These are phyloP conservation scores for Metaphire vulgaris DNA, from an alignment of 1,140 invertebrate genomes.

Conservation along the genomic window DNA sequence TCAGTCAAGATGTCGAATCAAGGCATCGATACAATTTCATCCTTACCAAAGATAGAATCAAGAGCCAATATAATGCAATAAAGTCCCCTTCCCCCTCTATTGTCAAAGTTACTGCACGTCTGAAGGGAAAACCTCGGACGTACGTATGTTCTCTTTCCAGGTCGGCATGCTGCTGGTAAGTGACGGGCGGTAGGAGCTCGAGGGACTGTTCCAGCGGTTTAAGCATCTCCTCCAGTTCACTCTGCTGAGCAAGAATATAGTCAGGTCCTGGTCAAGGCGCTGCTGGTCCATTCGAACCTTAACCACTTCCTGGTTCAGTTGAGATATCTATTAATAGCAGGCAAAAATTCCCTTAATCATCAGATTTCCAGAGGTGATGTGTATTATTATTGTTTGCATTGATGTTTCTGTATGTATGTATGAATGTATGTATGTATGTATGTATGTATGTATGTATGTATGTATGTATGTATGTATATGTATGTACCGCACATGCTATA, in stretches of 20 bases:
- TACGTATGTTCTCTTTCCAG: slow-evolving; percentile 65
- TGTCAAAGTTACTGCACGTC: no score
- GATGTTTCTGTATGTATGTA: slow-evolving; percentile 10
- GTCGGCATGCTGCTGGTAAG: slow-evolving; percentile 66
- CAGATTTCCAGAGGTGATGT: neutral
- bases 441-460: neutral
- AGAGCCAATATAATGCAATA: no score
- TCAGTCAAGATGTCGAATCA: no score
- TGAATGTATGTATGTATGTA: neutral
- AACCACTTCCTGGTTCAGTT: slow-evolving; percentile 74
- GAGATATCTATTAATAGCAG: slow-evolving; percentile 61
- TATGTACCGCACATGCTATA: no score
- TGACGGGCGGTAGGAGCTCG: slow-evolving; percentile 50
- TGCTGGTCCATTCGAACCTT: slow-evolving; percentile 81
- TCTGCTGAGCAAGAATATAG: slow-evolving; percentile 84
- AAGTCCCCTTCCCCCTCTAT: no score
- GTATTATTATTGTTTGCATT: slow-evolving; percentile 15
- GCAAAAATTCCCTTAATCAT: slow-evolving; percentile 15
- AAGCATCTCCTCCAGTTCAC: slow-evolving; percentile 80
- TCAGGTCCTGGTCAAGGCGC: slow-evolving; percentile 84
- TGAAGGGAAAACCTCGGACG: no score
- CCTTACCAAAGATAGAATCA: no score
- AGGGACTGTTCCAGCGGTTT: slow-evolving; percentile 67
- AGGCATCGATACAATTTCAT: no score
- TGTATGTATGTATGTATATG: neutral